A percentile compares a stretch with the other conserved stretches of the same genome.
These are phyloP conservation scores for Enteromius mattozi DNA, from an alignment of 2,797 vertebrate genomes.

Conservation along the genomic window DNA sequence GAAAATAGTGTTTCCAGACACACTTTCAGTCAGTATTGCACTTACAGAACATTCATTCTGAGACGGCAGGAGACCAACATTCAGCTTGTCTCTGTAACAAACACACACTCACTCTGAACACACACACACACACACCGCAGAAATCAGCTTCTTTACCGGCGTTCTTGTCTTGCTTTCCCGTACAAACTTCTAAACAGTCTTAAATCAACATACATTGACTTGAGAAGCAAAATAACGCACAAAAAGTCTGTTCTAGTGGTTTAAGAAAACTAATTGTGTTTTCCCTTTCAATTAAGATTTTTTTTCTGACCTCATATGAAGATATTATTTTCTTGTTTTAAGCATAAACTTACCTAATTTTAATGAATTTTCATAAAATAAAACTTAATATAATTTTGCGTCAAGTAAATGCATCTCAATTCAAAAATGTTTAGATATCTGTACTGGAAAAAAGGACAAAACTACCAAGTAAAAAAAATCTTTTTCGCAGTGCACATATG, in stretches of 20 bases:
- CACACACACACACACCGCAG: constrained; percentile 12
- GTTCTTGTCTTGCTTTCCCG: neutral
- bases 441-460: neutral
- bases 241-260: neutral
- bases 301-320: neutral
- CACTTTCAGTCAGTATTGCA: constrained; percentile 21
- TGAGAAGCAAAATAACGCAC: neutral
- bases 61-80: constrained; percentile 12
- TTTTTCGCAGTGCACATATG: neutral
- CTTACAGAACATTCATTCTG: constrained; percentile 25
- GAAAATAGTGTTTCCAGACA: neutral
- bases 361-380: neutral
- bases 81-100: constrained; percentile 6
- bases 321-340: neutral
- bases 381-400: neutral
- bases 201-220: neutral
- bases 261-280: neutral
- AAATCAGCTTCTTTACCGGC: neutral
- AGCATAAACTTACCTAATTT: neutral
- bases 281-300: neutral
- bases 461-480: neutral
- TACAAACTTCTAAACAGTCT: neutral
- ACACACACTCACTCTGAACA: constrained; percentile 2
- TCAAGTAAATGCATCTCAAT: neutral
- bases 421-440: neutral